A percentile compares a stretch with the other conserved stretches of the same genome.
Evolutionary conservation across 1,140 invertebrate species (phyloP).

Genomic region (Triops longicaudatus): DNA sequence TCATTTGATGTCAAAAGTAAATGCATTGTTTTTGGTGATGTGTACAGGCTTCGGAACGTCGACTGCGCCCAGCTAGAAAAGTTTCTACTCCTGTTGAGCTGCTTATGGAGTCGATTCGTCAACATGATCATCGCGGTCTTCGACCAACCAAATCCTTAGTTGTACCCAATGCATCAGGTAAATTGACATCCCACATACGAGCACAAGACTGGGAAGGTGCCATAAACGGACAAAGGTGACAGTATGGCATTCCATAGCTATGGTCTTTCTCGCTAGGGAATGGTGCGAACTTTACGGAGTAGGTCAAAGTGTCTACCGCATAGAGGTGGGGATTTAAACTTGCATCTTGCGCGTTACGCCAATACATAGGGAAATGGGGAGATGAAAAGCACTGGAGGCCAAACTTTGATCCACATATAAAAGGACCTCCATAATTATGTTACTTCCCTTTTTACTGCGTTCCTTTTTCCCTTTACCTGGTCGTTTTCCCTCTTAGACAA

Average conservation of each 20-base stretch:
- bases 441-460: not conserved
- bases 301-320: not conserved
- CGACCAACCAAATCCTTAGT: slow-evolving; percentile 45
- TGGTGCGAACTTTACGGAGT: slow-evolving; percentile 1
- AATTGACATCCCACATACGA: not conserved
- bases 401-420: slow-evolving; percentile 15
- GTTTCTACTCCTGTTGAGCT: slow-evolving; percentile 69
- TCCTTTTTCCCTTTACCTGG: not conserved
- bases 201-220: slow-evolving; percentile 35
- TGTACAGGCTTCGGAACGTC: slow-evolving; percentile 71
- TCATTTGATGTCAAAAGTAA: not conserved
- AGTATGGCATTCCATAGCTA: not conserved
- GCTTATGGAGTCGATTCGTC: slow-evolving; percentile 78
- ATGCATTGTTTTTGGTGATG: not conserved
- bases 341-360: not conserved
- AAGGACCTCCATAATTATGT: slow-evolving; percentile 5
- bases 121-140: slow-evolving; percentile 53
- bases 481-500: not conserved
- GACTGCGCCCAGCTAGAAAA: slow-evolving; percentile 58
- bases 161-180: slow-evolving; percentile 18
- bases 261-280: not conserved
- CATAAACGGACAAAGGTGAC: not conserved
- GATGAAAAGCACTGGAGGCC: slow-evolving; percentile 2
- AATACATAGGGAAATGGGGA: not conserved
- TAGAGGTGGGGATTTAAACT: not conserved